Percentiles rank a stretch among this genome's conserved stretches.
phyloP scores from a whole-genome alignment of 2,797 vertebrate species.

The Cyclura pinguis region DNA sequence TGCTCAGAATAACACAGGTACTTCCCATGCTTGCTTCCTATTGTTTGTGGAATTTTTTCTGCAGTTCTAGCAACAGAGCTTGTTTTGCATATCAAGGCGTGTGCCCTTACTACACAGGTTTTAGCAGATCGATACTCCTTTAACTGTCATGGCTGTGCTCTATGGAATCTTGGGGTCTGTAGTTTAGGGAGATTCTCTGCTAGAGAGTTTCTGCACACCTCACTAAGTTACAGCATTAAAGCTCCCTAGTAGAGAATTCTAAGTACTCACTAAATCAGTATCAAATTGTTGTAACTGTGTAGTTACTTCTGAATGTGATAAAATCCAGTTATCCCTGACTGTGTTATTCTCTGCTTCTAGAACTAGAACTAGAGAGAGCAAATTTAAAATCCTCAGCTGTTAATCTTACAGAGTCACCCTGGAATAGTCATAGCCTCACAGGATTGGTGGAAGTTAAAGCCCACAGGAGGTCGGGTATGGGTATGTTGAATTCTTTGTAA shows the following conservation, averaged over 20 bases:
- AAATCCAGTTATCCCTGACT: background rate
- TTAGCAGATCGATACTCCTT: no score
- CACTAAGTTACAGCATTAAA: no score
- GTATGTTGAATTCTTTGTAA: background rate
- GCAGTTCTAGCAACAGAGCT: background rate
- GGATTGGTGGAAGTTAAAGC: background rate
- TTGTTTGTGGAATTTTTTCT: background rate
- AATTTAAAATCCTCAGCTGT: background rate
- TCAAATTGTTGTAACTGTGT: no score
- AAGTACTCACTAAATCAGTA: no score
- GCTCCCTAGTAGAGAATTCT: no score
- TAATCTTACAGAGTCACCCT: background rate
- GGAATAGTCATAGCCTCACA: background rate
- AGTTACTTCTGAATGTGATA: no score
- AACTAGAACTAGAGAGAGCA: background rate
- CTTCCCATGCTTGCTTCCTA: slow-evolving; percentile 25
- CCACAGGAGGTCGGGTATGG: no score
- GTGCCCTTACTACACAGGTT: no score
- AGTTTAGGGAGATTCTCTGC: no score
- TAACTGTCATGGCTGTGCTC: no score
- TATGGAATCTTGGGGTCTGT: no score
- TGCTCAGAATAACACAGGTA: slow-evolving; percentile 90
- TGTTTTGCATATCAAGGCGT: background rate
- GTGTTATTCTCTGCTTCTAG: background rate
- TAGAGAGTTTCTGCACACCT: no score